Evolutionary conservation across 2,797 vertebrate genomes (phyloP), one percentile per base, ranked within the genome.

Genomic region (Oreochromis mossambicus): DNA sequence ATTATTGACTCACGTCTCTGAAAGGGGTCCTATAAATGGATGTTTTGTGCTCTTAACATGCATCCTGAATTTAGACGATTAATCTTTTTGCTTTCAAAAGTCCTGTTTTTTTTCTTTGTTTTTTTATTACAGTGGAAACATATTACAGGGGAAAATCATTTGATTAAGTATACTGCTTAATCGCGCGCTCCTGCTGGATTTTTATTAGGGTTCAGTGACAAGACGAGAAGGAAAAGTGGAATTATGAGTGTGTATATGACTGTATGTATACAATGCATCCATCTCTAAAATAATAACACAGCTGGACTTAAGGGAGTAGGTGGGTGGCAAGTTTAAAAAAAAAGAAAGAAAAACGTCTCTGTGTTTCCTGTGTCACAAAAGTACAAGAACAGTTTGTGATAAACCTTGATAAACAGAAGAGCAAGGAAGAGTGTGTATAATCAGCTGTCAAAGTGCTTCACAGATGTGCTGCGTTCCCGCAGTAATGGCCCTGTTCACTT

Each of bases 331-430:
- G 77, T 77, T 87, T 77, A 4, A 86, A 88, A 88, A 85, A 63
- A 63, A 8, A 63, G 19, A 63, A 52, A 78, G 61, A 83, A 63
- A 83, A 83, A 75, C 26, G 41, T 81, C 34, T 36, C 80, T 83
- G 83, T 90, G 89, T 92, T 94, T 95, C 95, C 94, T 92, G 91
- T 91, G 87, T 83, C 78, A 83, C 90, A 90, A 89, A 91, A 90
- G 81, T 79, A 80, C 87, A 88, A 78, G 85, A 86, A 32, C 26
- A 81, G 87, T 92, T 93, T 93, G 86, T 84, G 92, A 94, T 94
- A 88, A 96, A 95, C 92, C 91, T 92, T 55, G 80, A 87, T 94
- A 95, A 95, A 96, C 94, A 96, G 81, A 92, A 68, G 38, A 82
- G 80, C 32, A 21, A 90, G 87, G 86, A 80, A 8, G 82, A 51